Evolutionary conservation across 92 coral and sea anemone genomes (phyloP).

Genomic region (Palythoa grandis): DNA sequence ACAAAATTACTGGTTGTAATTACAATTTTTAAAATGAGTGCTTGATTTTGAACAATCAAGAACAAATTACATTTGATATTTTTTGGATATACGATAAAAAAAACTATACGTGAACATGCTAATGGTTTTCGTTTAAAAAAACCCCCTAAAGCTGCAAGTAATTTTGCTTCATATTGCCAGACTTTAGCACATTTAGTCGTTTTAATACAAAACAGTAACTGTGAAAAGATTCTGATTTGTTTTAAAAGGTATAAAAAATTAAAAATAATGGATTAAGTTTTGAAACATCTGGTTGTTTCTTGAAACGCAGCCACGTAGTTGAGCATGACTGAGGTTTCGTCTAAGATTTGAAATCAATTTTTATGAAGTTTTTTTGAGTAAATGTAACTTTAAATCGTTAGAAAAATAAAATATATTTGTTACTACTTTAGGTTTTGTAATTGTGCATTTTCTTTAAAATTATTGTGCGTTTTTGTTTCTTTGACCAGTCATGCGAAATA

Average conservation of each 20-base stretch:
- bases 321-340: neutral
- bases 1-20: neutral
- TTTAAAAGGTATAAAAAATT: neutral
- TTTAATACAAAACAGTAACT: neutral
- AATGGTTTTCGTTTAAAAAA: neutral
- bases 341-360: slow-evolving; percentile 12
- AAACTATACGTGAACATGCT: neutral
- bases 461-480: too few relatives aligned
- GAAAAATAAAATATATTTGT: too few relatives aligned
- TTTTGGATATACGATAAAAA: too few relatives aligned
- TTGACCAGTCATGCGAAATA: too few relatives aligned
- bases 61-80: neutral
- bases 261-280: neutral
- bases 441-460: too few relatives aligned
- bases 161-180: neutral
- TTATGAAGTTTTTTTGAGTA: neutral
- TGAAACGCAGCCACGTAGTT: neutral
- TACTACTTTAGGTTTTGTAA: too few relatives aligned
- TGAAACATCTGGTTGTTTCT: neutral
- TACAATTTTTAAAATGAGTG: neutral
- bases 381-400: neutral
- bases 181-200: neutral
- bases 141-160: neutral
- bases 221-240: neutral
- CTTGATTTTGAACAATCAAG: neutral